A percentile compares a stretch with the other conserved stretches of the same genome.
Conservation (phyloP, 1,140 invertebrate genomes). For the Cephus cinctus region DNA sequence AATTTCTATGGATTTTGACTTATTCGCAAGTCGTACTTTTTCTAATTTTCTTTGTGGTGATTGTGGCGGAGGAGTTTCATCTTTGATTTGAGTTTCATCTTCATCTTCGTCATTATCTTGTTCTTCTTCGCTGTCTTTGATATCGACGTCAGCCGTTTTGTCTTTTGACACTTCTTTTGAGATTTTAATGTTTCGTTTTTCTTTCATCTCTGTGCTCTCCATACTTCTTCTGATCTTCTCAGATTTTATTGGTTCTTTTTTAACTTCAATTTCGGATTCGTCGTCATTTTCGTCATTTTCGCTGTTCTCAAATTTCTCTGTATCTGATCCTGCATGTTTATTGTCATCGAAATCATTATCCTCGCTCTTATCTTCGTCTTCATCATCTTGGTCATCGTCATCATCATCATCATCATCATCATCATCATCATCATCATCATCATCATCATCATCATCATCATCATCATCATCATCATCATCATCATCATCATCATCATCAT, state of each 20-base stretch:
- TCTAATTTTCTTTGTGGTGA: constrained; percentile 41
- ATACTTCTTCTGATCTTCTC: background rate
- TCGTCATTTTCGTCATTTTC: background rate
- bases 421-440: constrained; percentile 14
- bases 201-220: background rate
- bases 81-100: constrained; percentile 9
- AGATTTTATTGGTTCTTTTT: background rate
- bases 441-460: background rate
- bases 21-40: constrained; percentile 47
- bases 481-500: background rate
- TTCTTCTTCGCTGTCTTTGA: background rate
- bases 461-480: constrained; percentile 1
- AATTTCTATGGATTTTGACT: constrained; percentile 28
- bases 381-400: constrained; percentile 3
- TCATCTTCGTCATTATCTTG: constrained; percentile 6
- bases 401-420: constrained; percentile 13
- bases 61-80: constrained; percentile 6
- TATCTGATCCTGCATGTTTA: constrained; percentile 8
- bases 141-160: background rate
- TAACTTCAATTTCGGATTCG: background rate
- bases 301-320: background rate
- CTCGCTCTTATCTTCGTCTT: constrained; percentile 2
- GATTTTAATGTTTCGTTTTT: background rate
- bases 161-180: background rate
- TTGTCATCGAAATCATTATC: constrained; percentile 15